Evolutionary conservation across 2,797 vertebrate genomes (phyloP).

Genomic region (Podargus strigoides): DNA sequence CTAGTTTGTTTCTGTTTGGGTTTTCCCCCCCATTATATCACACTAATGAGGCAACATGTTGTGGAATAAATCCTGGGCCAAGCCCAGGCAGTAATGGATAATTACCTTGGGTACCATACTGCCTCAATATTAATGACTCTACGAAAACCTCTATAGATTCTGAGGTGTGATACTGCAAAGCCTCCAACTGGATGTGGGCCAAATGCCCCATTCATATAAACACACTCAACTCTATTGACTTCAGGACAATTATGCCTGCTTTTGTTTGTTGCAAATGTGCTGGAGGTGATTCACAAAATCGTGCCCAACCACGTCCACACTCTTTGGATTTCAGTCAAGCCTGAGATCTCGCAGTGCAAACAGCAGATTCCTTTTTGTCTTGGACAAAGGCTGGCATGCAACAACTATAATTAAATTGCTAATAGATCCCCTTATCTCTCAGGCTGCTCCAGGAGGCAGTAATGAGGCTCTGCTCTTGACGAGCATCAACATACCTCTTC

Average conservation of each 20-base stretch:
- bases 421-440: background rate
- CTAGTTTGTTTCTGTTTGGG: background rate
- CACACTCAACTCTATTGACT: background rate
- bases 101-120: slow-evolving; percentile 27
- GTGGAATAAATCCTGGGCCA: slow-evolving; percentile 11
- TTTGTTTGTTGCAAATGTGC: background rate
- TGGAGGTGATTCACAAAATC: background rate
- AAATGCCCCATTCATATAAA: background rate
- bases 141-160: slow-evolving; percentile 23
- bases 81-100: slow-evolving; percentile 3
- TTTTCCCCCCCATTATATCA: background rate
- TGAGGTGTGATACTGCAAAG: background rate
- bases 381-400: background rate
- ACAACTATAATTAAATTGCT: background rate
- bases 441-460: background rate
- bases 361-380: background rate
- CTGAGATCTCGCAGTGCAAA: background rate
- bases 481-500: slow-evolving; percentile 7
- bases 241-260: background rate
- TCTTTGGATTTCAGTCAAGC: background rate
- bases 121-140: background rate
- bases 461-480: background rate
- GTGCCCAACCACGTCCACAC: background rate
- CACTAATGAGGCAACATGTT: slow-evolving; percentile 31
- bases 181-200: background rate